Conservation (phyloP, 92 coral and sea anemone species). For the Epizoanthus scotinus region DNA sequence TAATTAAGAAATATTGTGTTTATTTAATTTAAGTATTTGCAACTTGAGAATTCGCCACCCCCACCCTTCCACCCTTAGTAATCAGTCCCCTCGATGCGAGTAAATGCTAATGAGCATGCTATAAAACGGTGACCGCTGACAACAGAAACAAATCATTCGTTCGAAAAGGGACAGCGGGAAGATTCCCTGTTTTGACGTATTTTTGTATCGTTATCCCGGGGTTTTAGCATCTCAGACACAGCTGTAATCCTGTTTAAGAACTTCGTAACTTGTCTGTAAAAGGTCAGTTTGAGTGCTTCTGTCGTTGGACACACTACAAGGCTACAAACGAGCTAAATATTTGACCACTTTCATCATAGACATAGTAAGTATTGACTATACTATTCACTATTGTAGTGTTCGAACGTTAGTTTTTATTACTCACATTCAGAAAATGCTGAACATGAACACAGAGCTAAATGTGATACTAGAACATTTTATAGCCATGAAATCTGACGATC, state of each 20-base stretch:
- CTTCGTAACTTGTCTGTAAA: not conserved
- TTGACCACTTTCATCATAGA: too few species aligned
- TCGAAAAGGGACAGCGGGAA: conserved; percentile 29
- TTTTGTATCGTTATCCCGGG: not conserved
- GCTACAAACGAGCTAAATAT: too few species aligned
- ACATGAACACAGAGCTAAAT: too few species aligned
- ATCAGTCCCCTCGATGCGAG: not conserved
- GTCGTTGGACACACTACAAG: too few species aligned
- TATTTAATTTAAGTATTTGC: not conserved
- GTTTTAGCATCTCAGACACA: not conserved
- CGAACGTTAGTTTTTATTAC: too few species aligned
- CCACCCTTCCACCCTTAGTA: not conserved
- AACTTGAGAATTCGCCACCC: not conserved
- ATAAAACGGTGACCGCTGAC: conserved; percentile 13
- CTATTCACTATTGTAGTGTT: too few species aligned
- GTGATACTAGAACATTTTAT: too few species aligned
- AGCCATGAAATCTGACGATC: too few species aligned
- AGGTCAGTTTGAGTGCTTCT: not conserved
- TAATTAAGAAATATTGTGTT: too few species aligned
- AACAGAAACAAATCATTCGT: conserved; percentile 4
- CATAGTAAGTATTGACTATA: too few species aligned
- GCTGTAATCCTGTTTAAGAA: not conserved
- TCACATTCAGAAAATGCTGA: too few species aligned
- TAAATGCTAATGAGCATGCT: not conserved
- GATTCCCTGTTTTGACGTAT: conserved; percentile 8